Evolutionary conservation across 2,888 invertebrate species (phyloP).

Genomic region (Nezara viridula): DNA sequence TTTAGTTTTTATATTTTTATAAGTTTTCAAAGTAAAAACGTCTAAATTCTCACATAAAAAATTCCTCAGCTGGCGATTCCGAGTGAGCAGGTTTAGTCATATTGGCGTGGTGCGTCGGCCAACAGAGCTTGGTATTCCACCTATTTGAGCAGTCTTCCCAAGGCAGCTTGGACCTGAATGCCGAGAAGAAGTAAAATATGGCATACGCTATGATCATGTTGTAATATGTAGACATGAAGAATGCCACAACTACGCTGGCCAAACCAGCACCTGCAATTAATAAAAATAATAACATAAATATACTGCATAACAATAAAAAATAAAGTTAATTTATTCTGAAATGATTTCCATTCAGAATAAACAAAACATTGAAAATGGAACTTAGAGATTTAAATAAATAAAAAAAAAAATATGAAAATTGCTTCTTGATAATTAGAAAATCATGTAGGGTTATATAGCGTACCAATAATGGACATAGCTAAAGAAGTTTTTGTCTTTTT

Average conservation of each 20-base stretch:
- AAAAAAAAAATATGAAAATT: neutral
- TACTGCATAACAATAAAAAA: neutral
- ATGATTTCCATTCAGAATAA: neutral
- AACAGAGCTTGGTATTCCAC: constrained; percentile 89
- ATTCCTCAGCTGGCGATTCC: constrained; percentile 90
- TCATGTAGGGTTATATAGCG: too few species aligned
- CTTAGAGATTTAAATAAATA: too few species aligned
- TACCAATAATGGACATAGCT: too few species aligned
- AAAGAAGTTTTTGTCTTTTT: too few species aligned
- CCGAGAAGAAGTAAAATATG: constrained; percentile 92
- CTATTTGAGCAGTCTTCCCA: constrained; percentile 90
- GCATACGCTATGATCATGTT: constrained; percentile 96
- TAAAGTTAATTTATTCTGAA: neutral
- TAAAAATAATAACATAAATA: neutral
- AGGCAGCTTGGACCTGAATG: constrained; percentile 88
- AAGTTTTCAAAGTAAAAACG: neutral
- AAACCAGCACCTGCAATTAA: constrained; percentile 88
- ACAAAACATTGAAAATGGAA: neutral
- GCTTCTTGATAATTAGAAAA: neutral
- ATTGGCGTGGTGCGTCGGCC: constrained; percentile 74
- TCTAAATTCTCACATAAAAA: constrained; percentile 82
- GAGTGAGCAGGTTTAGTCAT: constrained; percentile 76
- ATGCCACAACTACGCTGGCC: constrained; percentile 94
- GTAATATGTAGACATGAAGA: constrained; percentile 95
- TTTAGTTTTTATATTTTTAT: neutral